A percentile compares a stretch with the other conserved stretches of the same genome.
Evolutionary conservation across 2,113 vertebrate species (phyloP).

Genomic region (Crotophaga sulcirostris): DNA sequence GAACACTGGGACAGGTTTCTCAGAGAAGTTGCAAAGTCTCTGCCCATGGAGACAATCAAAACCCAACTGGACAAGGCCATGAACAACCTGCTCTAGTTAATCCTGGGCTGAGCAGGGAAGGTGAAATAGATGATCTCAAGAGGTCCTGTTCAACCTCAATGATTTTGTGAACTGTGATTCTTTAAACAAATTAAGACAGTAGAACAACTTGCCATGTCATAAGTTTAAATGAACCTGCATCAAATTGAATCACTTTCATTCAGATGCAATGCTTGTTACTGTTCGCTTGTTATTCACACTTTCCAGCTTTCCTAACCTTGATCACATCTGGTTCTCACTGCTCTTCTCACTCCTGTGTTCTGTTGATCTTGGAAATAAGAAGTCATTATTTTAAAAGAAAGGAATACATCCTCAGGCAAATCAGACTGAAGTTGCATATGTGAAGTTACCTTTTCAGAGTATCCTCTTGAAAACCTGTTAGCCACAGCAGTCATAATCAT

Average conservation of each 20-base stretch:
- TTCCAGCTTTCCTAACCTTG: not conserved
- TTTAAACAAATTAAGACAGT: not conserved
- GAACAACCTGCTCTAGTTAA: not conserved
- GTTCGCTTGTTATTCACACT: not conserved
- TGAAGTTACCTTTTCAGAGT: not conserved
- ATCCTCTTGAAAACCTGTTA: not conserved
- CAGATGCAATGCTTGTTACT: not conserved
- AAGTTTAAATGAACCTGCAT: not conserved
- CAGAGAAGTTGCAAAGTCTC: not conserved
- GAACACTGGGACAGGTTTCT: not conserved
- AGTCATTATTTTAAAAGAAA: not conserved
- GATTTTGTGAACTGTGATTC: not conserved
- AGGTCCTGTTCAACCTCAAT: not conserved
- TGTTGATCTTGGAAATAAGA: not conserved
- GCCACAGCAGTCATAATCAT: not conserved
- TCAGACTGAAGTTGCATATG: not conserved
- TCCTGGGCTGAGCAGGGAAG: not conserved
- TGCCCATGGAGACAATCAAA: not conserved
- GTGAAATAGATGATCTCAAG: not conserved
- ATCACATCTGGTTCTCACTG: not conserved
- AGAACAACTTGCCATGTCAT: not conserved
- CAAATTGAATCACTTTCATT: not conserved
- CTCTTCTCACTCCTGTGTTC: not conserved
- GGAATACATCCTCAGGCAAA: not conserved
- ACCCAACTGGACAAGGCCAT: rapidly evolving